Evolutionary conservation across 2,888 invertebrate genomes (phyloP).

Genomic region (Dichetophora obliterata): DNA sequence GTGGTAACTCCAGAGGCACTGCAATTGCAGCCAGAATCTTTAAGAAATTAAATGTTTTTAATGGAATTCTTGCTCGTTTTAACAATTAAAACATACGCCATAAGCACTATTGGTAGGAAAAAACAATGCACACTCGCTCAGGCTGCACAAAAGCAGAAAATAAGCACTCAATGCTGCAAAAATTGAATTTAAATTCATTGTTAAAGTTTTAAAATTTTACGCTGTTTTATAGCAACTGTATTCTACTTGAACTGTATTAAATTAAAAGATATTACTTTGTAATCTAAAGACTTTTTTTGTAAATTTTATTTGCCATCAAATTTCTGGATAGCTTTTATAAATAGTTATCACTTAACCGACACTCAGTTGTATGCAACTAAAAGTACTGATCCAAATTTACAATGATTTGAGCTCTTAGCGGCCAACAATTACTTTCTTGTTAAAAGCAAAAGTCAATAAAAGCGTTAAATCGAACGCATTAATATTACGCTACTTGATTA

Average conservation of each 20-base stretch:
- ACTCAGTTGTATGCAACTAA: neutral
- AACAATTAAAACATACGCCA: constrained; percentile 57
- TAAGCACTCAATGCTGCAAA: neutral
- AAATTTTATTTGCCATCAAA: neutral
- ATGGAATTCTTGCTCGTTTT: neutral
- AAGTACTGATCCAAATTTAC: neutral
- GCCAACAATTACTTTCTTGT: neutral
- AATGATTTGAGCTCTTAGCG: neutral
- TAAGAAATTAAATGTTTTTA: neutral
- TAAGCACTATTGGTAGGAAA: constrained; percentile 64
- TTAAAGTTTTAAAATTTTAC: neutral
- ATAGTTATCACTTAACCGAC: neutral
- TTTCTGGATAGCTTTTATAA: neutral
- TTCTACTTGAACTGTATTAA: neutral
- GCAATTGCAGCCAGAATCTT: constrained; percentile 81
- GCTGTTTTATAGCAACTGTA: neutral
- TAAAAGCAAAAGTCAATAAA: constrained; percentile 26
- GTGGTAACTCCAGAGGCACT: constrained; percentile 78
- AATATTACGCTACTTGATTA: neutral
- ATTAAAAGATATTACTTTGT: neutral
- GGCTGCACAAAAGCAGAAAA: neutral
- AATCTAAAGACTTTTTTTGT: neutral
- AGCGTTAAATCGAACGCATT: neutral
- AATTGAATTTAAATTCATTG: neutral
- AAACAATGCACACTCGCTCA: constrained; percentile 51